Evolutionary conservation across 2,797 vertebrate species (phyloP).

Genomic region (Hypotaenidia okinawae): DNA sequence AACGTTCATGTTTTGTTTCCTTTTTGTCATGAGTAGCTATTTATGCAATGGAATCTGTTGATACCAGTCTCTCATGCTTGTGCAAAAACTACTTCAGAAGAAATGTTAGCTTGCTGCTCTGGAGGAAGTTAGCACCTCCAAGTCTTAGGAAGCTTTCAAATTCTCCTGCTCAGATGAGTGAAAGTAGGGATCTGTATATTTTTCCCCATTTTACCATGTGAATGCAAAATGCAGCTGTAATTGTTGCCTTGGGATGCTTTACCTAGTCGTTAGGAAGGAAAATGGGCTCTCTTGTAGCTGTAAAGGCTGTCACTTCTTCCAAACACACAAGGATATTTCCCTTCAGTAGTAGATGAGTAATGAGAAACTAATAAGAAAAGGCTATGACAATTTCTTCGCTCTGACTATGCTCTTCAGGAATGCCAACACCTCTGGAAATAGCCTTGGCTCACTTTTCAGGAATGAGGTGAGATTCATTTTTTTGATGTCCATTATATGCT

Average conservation of each 20-base stretch:
- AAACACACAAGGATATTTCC: neutral
- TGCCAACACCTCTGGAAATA: neutral
- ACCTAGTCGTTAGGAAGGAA: neutral
- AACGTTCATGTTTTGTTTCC: neutral
- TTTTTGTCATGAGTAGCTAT: neutral
- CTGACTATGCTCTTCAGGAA: neutral
- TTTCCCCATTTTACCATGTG: accelerated
- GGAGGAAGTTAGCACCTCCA: neutral
- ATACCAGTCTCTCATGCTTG: neutral
- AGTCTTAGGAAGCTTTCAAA: neutral
- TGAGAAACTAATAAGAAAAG: neutral
- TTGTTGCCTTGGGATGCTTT: neutral
- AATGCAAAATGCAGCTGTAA: neutral
- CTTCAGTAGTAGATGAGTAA: neutral
- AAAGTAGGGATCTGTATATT: neutral
- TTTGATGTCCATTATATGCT: neutral
- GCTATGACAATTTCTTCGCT: neutral
- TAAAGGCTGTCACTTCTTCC: neutral
- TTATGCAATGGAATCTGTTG: neutral
- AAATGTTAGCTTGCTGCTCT: neutral
- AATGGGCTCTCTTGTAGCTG: neutral
- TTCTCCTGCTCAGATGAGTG: neutral
- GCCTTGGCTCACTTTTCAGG: neutral
- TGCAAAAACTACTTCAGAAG: neutral
- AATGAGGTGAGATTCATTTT: neutral